Conservation (phyloP, 1,140 invertebrate genomes). For the Homarus americanus region DNA sequence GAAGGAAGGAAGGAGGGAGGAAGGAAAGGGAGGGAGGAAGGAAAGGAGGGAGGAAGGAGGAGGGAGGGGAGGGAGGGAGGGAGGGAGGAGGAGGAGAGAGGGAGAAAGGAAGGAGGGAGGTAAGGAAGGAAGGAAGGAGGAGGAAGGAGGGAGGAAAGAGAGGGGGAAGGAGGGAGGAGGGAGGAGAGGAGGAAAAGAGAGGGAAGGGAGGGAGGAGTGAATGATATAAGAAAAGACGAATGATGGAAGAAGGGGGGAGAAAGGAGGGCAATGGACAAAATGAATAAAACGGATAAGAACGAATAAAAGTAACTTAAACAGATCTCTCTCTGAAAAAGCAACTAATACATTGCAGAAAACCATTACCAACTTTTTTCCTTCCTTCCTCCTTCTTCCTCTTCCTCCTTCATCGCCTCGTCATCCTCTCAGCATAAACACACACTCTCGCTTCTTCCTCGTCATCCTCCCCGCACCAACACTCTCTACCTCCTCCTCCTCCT, state of each 20-base stretch:
- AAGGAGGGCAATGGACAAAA: not conserved
- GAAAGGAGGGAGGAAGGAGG: not conserved
- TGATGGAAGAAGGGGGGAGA: not conserved
- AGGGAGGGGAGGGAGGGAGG: not conserved
- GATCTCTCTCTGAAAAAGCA: too few relatives aligned
- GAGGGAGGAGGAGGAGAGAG: not conserved
- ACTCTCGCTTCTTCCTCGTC: not conserved
- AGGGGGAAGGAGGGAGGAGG: not conserved
- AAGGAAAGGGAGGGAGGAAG: not conserved
- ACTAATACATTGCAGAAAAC: too few relatives aligned
- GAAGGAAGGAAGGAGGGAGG: not conserved
- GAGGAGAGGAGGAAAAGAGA: too few relatives aligned
- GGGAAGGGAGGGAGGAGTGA: too few relatives aligned
- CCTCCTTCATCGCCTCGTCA: not conserved
- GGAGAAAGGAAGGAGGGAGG: too few relatives aligned
- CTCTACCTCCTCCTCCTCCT: not conserved
- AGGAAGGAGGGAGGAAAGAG: not conserved
- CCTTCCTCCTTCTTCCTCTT: too few relatives aligned
- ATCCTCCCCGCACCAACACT: too few relatives aligned
- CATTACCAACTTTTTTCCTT: too few relatives aligned
- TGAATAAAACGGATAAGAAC: too few relatives aligned
- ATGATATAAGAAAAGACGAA: too few relatives aligned
- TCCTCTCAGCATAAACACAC: not conserved
- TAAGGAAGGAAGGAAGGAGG: not conserved
- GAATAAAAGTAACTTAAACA: too few relatives aligned